Conservation (phyloP, 2,888 invertebrate genomes). For the Mayetiola destructor region DNA sequence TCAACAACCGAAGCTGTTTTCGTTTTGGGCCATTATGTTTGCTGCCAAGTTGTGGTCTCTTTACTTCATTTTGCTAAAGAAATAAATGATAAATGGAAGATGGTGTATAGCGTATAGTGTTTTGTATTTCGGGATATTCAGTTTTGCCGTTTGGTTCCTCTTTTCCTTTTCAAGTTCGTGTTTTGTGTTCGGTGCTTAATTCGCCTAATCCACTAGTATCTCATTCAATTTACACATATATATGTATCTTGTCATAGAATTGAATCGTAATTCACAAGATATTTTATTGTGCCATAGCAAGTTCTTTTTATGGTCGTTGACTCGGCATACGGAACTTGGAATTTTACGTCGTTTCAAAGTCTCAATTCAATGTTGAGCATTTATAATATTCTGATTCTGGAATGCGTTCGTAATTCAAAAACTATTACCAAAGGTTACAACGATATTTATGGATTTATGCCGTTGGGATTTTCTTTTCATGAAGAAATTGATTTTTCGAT, state of each 20-base stretch:
- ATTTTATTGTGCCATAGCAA: too few relatives aligned
- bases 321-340: background rate
- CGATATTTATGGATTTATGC: background rate
- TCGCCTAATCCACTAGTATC: background rate
- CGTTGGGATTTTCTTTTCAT: background rate
- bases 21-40: background rate
- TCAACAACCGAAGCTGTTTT: too few relatives aligned
- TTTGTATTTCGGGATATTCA: too few relatives aligned
- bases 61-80: too few relatives aligned
- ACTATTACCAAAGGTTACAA: background rate
- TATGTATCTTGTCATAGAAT: background rate
- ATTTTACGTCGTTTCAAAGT: background rate
- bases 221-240: too few relatives aligned
- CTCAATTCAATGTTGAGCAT: background rate
- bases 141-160: background rate
- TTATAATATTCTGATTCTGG: too few relatives aligned
- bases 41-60: conserved; percentile 3
- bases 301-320: background rate
- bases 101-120: too few relatives aligned
- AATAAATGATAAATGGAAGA: conserved; percentile 9
- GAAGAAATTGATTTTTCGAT: background rate
- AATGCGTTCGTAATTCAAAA: too few relatives aligned
- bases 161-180: too few relatives aligned
- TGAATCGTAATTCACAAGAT: too few relatives aligned
- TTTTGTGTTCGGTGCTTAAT: background rate